These are phyloP conservation scores for Thunnus thynnus DNA, from an alignment of 2,113 vertebrate genomes.

Conservation along the genomic window DNA sequence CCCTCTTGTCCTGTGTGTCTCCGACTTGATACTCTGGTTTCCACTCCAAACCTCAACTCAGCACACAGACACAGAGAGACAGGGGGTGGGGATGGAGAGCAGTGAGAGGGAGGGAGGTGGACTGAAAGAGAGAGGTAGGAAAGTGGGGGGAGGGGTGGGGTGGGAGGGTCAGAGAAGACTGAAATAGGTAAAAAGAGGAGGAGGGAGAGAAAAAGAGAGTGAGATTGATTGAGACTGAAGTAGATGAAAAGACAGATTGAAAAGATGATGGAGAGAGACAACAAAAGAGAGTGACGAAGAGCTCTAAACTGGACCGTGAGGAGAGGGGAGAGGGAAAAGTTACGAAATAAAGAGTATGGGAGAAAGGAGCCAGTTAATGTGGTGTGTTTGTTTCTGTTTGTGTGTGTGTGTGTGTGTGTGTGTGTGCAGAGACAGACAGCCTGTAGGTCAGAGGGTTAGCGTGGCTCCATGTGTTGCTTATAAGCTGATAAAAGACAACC, in stretches of 20 bases:
- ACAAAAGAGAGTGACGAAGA: slow-evolving; percentile 25
- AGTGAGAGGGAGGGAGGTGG: slow-evolving; percentile 18
- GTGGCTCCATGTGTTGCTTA: slow-evolving; percentile 73
- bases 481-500: slow-evolving; percentile 70
- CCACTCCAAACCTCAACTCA: slow-evolving; percentile 78
- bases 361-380: slow-evolving; percentile 15
- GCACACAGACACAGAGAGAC: slow-evolving; percentile 66
- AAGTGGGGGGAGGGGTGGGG: neutral
- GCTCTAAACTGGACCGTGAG: slow-evolving; percentile 14
- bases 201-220: slow-evolving; percentile 11
- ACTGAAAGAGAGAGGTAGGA: slow-evolving; percentile 36
- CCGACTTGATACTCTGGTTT: slow-evolving; percentile 75
- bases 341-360: slow-evolving; percentile 30
- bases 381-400: slow-evolving; percentile 29
- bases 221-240: slow-evolving; percentile 57
- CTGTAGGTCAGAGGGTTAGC: slow-evolving; percentile 68
- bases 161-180: slow-evolving; percentile 31
- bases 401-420: slow-evolving; percentile 24
- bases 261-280: slow-evolving; percentile 62
- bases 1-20: slow-evolving; percentile 75
- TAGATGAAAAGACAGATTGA: slow-evolving; percentile 60
- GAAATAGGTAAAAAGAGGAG: slow-evolving; percentile 52
- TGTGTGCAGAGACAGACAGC: slow-evolving; percentile 25
- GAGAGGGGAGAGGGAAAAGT: slow-evolving; percentile 24
- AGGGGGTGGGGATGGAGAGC: slow-evolving; percentile 43